Percentiles rank a stretch among this genome's conserved stretches.
phyloP scores from a whole-genome alignment of 2,113 vertebrate genomes.

The Prietella phreatophila region DNA sequence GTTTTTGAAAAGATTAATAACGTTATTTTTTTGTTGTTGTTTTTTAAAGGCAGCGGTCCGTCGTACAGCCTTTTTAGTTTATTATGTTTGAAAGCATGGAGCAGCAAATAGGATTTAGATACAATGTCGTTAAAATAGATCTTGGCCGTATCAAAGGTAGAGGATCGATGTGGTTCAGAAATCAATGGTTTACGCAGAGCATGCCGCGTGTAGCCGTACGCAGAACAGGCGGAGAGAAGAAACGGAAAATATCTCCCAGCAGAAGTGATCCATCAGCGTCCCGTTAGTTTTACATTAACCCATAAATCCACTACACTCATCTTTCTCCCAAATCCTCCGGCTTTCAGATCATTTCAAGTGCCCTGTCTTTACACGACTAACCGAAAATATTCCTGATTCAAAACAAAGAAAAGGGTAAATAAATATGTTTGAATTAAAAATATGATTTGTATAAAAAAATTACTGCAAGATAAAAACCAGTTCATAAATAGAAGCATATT shows the following conservation, averaged over 20 bases:
- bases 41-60: not conserved
- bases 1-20: conserved; percentile 51
- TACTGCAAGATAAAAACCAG: not conserved
- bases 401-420: not conserved
- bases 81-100: conserved; percentile 56
- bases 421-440: not conserved
- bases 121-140: conserved; percentile 65
- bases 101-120: conserved; percentile 61
- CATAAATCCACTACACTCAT: not conserved
- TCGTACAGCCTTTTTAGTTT: conserved; percentile 53
- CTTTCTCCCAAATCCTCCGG: not conserved
- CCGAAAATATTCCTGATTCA: not conserved
- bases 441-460: not conserved
- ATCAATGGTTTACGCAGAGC: conserved; percentile 55
- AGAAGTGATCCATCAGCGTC: conserved; percentile 32
- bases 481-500: not conserved
- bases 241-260: not conserved
- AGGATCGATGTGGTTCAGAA: conserved; percentile 58
- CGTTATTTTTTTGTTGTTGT: not conserved
- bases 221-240: not conserved
- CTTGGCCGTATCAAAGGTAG: conserved; percentile 55
- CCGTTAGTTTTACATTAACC: not conserved
- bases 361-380: not conserved
- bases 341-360: not conserved
- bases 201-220: conserved; percentile 46